Evolutionary conservation across 1,140 invertebrate species (phyloP), one percentile per base, ranked within the genome.

Genomic region (Wasmannia auropunctata): DNA sequence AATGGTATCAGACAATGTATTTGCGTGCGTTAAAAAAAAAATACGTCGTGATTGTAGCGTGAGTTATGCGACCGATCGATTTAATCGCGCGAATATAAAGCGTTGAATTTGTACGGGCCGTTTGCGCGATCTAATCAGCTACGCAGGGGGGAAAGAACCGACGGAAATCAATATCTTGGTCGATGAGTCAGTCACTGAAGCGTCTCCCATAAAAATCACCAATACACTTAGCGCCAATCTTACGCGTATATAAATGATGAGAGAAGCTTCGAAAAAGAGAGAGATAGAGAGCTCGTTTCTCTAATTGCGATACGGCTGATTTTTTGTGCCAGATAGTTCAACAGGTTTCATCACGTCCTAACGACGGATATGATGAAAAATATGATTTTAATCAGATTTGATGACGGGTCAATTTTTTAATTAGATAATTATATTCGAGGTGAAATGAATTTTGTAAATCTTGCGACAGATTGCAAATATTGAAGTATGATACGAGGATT

Each of bases 111-210:
- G 56, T 28, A 58, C 79, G 37, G 54, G 14, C 25, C 63, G 28
- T 72, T 83, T 58, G 46, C 67, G 40, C 51, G 79, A 81, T 72
- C 22, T 70, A 56, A 83, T 83, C 79, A 83, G 79, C 37, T 51
- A 34, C 19, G 19, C 11, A 3, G 19, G 14, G 31, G 19, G 19
- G 28, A 72, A 72, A 56, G 63, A 70, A 37, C 34, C 11, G 49
- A 0, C 10, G 56, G 77, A 58, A 83, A 83, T 83, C 79, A 58
- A 83, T 83, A 83, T 74, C 67, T 83, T 72, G 79, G 79, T 58
- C 67, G 67, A 83, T 83, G 79, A 83, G 67, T 83, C 67, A 83
- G 67, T 74, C 51, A 46, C 28, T 25, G 16, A 51, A 22, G 43
- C 3, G n/a, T 46, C 7, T 72, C 46, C 10, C 49, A n/a, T 43